These are phyloP conservation scores for Trachelus stipa DNA, from an alignment of 2,888 invertebrate genomes.

Conservation along the genomic window DNA sequence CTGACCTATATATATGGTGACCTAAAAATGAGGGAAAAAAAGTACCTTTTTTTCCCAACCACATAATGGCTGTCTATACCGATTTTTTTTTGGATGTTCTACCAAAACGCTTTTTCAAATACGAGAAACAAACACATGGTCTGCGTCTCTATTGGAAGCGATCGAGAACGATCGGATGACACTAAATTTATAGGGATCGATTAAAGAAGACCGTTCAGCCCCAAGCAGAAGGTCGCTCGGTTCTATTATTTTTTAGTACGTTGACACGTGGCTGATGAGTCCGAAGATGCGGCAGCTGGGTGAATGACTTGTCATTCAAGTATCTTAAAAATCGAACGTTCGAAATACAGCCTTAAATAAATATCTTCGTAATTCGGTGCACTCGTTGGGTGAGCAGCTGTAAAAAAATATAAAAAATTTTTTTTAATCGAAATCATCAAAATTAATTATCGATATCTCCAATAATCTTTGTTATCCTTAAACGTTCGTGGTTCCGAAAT, in stretches of 20 bases:
- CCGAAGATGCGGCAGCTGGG: slow-evolving; percentile 32
- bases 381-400: neutral
- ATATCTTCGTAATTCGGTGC: neutral
- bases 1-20: too few relatives aligned
- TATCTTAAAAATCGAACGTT: slow-evolving; percentile 6
- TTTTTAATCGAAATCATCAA: neutral
- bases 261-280: slow-evolving; percentile 18
- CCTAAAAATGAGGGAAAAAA: too few relatives aligned
- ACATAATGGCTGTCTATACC: neutral
- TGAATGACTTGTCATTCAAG: slow-evolving; percentile 28
- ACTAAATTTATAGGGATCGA: slow-evolving; percentile 32
- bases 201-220: slow-evolving; percentile 25
- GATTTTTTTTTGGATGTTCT: too few relatives aligned
- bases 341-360: neutral
- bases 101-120: neutral
- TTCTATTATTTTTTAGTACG: slow-evolving; percentile 23
- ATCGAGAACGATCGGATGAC: slow-evolving; percentile 7
- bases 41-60: neutral
- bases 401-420: neutral
- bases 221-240: slow-evolving; percentile 6
- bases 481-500: neutral
- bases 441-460: neutral
- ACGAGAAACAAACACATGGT: neutral
- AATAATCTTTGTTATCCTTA: neutral
- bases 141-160: neutral